Conservation (phyloP, 2,113 vertebrate genomes). For the Mesocricetus auratus region DNA sequence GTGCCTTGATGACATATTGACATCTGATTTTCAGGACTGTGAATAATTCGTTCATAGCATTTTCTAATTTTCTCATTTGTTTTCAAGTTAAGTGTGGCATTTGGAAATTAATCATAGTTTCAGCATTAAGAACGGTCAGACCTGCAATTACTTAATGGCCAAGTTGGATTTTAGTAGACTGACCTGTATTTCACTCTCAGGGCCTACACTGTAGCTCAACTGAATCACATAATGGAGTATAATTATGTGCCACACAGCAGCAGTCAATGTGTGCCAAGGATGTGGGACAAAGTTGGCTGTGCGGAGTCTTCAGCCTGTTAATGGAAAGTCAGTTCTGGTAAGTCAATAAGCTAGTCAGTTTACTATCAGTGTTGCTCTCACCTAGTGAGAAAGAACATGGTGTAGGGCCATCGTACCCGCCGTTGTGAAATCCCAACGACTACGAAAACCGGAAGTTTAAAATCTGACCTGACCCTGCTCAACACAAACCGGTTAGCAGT, state of each 20-base stretch:
- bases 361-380: constrained; percentile 5
- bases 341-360: background rate
- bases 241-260: constrained; percentile 58
- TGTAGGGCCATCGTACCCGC: background rate
- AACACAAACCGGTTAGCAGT: constrained; percentile 10
- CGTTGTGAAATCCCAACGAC: constrained; percentile 42
- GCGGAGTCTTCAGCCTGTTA: background rate
- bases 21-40: constrained; percentile 27
- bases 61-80: constrained; percentile 37
- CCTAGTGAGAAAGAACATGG: background rate
- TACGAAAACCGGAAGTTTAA: constrained; percentile 53
- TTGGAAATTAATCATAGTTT: constrained; percentile 23
- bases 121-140: constrained; percentile 16
- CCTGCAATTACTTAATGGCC: constrained; percentile 23
- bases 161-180: constrained; percentile 42
- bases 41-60: background rate
- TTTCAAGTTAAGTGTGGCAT: background rate
- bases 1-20: background rate
- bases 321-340: constrained; percentile 66
- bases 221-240: constrained; percentile 27
- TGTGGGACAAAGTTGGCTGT: constrained; percentile 27
- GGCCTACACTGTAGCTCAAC: constrained; percentile 50
- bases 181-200: constrained; percentile 50
- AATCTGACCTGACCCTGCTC: background rate
- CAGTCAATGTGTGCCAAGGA: constrained; percentile 55